Percentiles rank a stretch among this genome's conserved stretches.
These are phyloP conservation scores for Lingula anatina DNA, from an alignment of 2,888 invertebrate genomes.

Conservation along the genomic window DNA sequence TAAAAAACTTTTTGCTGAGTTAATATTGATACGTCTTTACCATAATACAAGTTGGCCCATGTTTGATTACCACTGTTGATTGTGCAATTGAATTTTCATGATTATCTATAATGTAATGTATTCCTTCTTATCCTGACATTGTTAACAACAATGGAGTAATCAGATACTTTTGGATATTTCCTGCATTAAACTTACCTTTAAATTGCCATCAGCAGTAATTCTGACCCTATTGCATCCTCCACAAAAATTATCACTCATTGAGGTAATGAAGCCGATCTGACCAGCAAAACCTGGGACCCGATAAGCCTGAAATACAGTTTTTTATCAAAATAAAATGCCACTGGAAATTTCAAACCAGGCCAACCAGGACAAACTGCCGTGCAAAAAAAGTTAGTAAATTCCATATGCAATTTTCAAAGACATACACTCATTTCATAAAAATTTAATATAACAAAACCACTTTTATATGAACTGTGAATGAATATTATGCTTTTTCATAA, in stretches of 20 bases:
- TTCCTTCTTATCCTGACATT: background rate
- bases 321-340: too few relatives aligned
- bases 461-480: too few relatives aligned
- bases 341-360: too few relatives aligned
- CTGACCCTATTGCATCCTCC: conserved; percentile 87
- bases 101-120: background rate
- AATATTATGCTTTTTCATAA: too few relatives aligned
- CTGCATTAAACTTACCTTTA: conserved; percentile 69
- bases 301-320: conserved; percentile 68
- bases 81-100: too few relatives aligned
- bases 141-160: background rate
- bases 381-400: too few relatives aligned
- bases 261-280: conserved; percentile 93
- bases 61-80: too few relatives aligned
- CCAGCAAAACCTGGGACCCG: conserved; percentile 77
- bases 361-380: too few relatives aligned
- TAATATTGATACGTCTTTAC: background rate
- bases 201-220: conserved; percentile 97
- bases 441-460: too few relatives aligned
- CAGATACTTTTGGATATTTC: background rate
- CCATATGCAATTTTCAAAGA: too few relatives aligned
- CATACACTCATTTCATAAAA: too few relatives aligned
- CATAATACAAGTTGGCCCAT: background rate
- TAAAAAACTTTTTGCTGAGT: too few relatives aligned
- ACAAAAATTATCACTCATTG: conserved; percentile 97